Evolutionary conservation across 2,888 invertebrate species (phyloP).

Genomic region (Neoitamus cyanurus): DNA sequence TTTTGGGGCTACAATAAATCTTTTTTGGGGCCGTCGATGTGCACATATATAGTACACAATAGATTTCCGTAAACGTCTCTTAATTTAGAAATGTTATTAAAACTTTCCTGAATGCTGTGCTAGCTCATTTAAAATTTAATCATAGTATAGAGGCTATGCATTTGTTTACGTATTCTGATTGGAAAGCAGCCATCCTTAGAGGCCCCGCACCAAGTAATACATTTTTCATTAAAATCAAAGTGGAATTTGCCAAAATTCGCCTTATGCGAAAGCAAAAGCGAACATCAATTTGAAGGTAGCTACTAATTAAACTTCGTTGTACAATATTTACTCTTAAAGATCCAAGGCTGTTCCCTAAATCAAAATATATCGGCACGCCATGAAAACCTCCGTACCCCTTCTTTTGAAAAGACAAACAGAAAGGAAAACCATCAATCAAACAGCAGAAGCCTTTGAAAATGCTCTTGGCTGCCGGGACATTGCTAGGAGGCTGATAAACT

Average conservation of each 20-base stretch:
- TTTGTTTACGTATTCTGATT: not conserved
- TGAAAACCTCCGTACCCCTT: not conserved
- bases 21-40: too few species aligned
- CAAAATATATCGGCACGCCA: not conserved
- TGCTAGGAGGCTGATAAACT: not conserved
- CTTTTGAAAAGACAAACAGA: constrained; percentile 4
- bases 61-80: not conserved
- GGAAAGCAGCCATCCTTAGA: not conserved
- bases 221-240: not conserved
- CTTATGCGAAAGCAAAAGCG: not conserved
- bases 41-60: too few species aligned
- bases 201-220: not conserved
- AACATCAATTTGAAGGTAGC: not conserved
- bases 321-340: not conserved
- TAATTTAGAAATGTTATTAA: not conserved
- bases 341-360: not conserved
- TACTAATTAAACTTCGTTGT: not conserved
- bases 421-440: constrained; percentile 20
- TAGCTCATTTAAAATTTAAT: not conserved
- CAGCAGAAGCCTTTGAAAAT: constrained; percentile 20
- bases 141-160: not conserved
- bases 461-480: not conserved
- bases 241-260: not conserved
- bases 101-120: not conserved
- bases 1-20: not conserved